These are phyloP conservation scores for Rotaria macrura DNA, from an alignment of 2,888 invertebrate genomes.

Conservation along the genomic window DNA sequence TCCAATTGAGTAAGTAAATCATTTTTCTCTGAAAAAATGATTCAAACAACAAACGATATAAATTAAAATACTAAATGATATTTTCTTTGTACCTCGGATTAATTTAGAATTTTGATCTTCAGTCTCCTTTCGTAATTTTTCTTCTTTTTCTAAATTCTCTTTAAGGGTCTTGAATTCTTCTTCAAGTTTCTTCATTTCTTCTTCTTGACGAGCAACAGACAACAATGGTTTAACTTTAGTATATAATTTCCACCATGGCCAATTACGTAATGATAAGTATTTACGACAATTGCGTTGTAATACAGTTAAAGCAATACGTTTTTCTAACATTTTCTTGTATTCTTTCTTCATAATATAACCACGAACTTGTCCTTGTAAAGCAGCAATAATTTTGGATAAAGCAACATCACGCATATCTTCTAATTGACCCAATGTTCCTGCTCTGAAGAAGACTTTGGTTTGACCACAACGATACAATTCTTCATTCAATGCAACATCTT, in stretches of 20 bases:
- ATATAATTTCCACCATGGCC: constrained; percentile 99
- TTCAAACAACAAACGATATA: neutral
- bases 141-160: constrained; percentile 82
- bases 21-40: constrained; percentile 74
- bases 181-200: constrained; percentile 88
- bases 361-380: constrained; percentile 78
- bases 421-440: constrained; percentile 99
- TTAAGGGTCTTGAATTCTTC: constrained; percentile 90
- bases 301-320: constrained; percentile 74
- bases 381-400: constrained; percentile 83
- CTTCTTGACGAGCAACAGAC: constrained; percentile 94
- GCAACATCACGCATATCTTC: constrained; percentile 99
- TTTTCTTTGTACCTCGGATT: constrained; percentile 35
- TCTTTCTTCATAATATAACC: constrained; percentile 63
- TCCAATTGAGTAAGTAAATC: constrained; percentile 74
- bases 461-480: constrained; percentile 94
- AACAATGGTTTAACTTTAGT: constrained; percentile 95
- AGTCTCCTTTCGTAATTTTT: constrained; percentile 88
- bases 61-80: too few relatives aligned
- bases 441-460: constrained; percentile 99
- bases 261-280: constrained; percentile 94
- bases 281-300: constrained; percentile 98
- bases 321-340: constrained; percentile 93
- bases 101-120: constrained; percentile 66
- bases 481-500: constrained; percentile 63